Conservation (phyloP, 37 sponge, comb jelly and placozoan species). For the Bolinopsis microptera region DNA sequence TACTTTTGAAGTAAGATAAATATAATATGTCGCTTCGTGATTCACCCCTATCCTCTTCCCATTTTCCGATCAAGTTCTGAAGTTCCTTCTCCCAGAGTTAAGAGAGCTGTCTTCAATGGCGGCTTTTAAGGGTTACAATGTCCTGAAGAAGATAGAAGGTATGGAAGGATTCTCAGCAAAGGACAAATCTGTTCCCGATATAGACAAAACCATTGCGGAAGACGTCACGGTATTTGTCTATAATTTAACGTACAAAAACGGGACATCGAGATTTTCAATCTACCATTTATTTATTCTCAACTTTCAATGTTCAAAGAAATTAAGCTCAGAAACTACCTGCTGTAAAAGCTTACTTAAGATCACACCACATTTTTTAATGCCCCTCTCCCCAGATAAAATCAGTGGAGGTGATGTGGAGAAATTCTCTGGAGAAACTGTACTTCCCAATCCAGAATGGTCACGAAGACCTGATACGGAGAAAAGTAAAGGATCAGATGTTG, state of each 20-base stretch:
- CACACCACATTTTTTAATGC: too few relatives aligned
- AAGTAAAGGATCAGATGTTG: conserved; percentile 17
- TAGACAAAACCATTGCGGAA: not conserved
- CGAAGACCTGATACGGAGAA: not conserved
- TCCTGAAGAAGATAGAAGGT: not conserved
- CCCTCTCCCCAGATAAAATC: not conserved
- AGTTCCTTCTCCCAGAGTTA: not conserved
- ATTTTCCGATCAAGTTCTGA: too few relatives aligned
- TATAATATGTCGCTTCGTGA: too few relatives aligned
- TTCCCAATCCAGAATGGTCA: not conserved
- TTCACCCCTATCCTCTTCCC: too few relatives aligned
- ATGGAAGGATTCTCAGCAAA: not conserved
- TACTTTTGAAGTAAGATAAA: too few relatives aligned
- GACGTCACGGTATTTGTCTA: not conserved
- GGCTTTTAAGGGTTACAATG: not conserved
- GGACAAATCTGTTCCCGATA: not conserved
- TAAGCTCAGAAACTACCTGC: too few relatives aligned
- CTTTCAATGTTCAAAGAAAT: too few relatives aligned
- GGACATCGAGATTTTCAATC: too few relatives aligned
- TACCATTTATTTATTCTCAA: too few relatives aligned
- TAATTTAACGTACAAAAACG: too few relatives aligned
- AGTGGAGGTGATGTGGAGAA: not conserved
- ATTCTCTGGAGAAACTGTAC: not conserved
- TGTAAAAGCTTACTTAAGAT: too few relatives aligned
- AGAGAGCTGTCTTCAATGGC: not conserved